Evolutionary conservation across 2,113 vertebrate species (phyloP).

Genomic region (Okapia johnstoni): DNA sequence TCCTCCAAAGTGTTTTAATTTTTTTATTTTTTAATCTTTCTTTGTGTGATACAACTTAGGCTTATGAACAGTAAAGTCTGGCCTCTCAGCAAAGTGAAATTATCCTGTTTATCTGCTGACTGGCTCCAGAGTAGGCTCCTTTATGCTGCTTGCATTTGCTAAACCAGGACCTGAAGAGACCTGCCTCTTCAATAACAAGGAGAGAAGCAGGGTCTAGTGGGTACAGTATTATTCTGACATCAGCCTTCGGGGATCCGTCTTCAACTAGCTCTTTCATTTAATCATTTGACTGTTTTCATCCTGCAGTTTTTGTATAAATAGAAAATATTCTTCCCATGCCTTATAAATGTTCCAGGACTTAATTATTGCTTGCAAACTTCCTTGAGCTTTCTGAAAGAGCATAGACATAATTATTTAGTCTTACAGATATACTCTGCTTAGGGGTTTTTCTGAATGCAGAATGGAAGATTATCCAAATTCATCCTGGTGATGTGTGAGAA

Average conservation of each 20-base stretch:
- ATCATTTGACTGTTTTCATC: neutral
- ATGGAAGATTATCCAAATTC: conserved; percentile 50
- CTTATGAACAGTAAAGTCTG: conserved; percentile 61
- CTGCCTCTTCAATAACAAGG: neutral
- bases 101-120: conserved; percentile 59
- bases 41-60: conserved; percentile 55
- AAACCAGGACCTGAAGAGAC: neutral
- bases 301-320: neutral
- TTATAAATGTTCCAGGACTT: neutral
- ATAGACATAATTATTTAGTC: conserved; percentile 4
- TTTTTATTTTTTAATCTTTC: neutral
- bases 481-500: neutral
- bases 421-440: neutral
- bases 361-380: conserved; percentile 20
- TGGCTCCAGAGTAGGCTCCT: neutral
- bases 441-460: conserved; percentile 19
- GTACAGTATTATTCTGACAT: neutral
- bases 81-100: conserved; percentile 43
- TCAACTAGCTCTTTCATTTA: neutral
- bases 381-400: neutral
- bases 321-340: neutral
- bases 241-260: neutral
- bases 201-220: neutral
- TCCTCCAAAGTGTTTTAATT: neutral
- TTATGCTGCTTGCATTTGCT: neutral